These are phyloP conservation scores for Bradypus variegatus DNA, from an alignment of 2,797 vertebrate species.

Conservation along the genomic window DNA sequence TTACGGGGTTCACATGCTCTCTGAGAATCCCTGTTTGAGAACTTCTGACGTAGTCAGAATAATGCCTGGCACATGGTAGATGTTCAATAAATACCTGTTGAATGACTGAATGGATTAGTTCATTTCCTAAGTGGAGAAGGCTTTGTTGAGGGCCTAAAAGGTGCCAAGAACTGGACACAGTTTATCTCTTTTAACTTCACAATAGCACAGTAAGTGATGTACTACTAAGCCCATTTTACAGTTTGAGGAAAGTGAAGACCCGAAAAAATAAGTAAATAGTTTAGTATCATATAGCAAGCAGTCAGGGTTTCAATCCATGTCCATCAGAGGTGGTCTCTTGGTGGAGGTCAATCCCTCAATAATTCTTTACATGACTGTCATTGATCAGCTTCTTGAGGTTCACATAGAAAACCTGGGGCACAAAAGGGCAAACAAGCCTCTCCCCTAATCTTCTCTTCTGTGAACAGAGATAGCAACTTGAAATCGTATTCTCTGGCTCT, in stretches of 20 bases:
- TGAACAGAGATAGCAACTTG: neutral
- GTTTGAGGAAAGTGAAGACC: neutral
- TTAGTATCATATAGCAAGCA: neutral
- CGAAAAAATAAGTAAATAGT: neutral
- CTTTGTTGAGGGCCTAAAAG: neutral
- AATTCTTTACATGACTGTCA: neutral
- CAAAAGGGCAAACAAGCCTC: neutral
- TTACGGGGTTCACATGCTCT: neutral
- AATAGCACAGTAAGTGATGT: neutral
- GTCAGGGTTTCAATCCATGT: slow-evolving; percentile 1
- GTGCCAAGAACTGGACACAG: neutral
- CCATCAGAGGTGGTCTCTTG: neutral
- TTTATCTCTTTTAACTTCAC: neutral
- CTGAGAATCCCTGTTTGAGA: slow-evolving; percentile 7
- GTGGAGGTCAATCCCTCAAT: neutral
- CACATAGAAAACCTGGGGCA: neutral
- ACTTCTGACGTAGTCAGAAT: neutral
- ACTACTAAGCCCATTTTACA: neutral
- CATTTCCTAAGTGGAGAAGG: neutral
- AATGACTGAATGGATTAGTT: neutral
- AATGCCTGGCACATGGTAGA: neutral
- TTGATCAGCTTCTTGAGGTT: neutral
- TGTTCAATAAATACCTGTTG: neutral
- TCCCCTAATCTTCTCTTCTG: neutral
- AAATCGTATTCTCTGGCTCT: neutral